phyloP scores from a whole-genome alignment of 2,797 vertebrate species.

The Acomys russatus region DNA sequence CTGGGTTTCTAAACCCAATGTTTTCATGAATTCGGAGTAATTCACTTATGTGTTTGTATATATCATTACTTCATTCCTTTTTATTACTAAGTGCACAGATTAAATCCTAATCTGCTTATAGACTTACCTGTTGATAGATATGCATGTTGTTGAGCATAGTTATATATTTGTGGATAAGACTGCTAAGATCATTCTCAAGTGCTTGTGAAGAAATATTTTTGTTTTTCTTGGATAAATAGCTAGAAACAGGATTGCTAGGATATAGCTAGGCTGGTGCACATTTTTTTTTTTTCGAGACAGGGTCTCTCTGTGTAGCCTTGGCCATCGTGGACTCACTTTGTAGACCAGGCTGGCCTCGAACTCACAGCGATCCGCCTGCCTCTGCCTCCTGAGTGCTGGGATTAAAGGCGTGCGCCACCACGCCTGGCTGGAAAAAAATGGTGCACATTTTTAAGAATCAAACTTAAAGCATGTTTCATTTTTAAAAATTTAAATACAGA shows the following conservation, averaged over 20 bases:
- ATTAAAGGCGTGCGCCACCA: too few species aligned
- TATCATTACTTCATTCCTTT: not conserved
- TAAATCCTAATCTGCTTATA: not conserved
- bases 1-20: not conserved
- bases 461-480: slow-evolving; percentile 22
- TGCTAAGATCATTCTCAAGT: slow-evolving; percentile 4
- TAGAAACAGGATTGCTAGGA: not conserved
- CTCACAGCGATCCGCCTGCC: too few species aligned
- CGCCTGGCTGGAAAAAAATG: too few species aligned
- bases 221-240: slow-evolving; percentile 49
- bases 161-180: not conserved
- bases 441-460: slow-evolving; percentile 28
- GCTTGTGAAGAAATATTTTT: slow-evolving; percentile 24
- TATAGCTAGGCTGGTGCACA: not conserved
- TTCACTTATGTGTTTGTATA: not conserved
- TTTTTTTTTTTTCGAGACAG: too few species aligned
- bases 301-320: too few species aligned
- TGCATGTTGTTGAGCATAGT: slow-evolving; percentile 34
- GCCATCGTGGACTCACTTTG: too few species aligned
- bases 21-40: slow-evolving; percentile 47
- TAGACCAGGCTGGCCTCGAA: too few species aligned
- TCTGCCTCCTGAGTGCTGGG: too few species aligned
- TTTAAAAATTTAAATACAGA: slow-evolving; percentile 6
- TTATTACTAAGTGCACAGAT: slow-evolving; percentile 4
- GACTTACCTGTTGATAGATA: not conserved